Conservation (phyloP, 1,140 invertebrate species). For the Brachionus calyciflorus region DNA sequence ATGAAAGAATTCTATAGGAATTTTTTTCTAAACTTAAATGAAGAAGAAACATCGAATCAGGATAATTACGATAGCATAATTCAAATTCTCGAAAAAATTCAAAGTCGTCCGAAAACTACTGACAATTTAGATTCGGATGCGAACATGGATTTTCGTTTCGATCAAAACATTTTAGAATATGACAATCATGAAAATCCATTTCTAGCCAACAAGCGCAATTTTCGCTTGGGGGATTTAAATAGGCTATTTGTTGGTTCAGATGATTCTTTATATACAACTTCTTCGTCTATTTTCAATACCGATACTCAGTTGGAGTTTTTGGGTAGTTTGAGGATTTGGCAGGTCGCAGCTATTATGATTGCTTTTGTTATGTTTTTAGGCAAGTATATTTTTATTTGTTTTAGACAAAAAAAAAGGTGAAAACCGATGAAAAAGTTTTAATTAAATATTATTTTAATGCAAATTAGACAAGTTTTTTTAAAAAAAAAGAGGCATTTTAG, state of each 20-base stretch:
- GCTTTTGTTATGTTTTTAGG: slow-evolving; percentile 41
- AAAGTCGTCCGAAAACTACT: not conserved
- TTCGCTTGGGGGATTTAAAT: not conserved
- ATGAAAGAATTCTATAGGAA: slow-evolving; percentile 26
- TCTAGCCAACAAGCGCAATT: not conserved
- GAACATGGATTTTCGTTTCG: not conserved
- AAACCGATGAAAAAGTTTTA: too few species aligned
- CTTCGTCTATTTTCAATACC: not conserved
- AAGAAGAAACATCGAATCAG: not conserved
- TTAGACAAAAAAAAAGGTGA: too few species aligned
- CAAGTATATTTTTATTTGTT: too few species aligned
- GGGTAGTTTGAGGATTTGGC: slow-evolving; percentile 21
- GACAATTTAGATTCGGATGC: not conserved
- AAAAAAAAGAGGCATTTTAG: too few species aligned
- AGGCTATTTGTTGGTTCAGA: not conserved
- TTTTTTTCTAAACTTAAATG: slow-evolving; percentile 31
- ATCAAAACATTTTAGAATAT: not conserved
- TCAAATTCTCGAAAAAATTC: not conserved
- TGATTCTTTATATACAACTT: too few species aligned
- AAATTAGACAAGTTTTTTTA: too few species aligned
- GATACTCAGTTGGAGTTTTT: slow-evolving; percentile 35
- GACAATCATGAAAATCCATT: slow-evolving; percentile 14
- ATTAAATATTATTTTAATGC: too few species aligned
- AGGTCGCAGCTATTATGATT: slow-evolving; percentile 15
- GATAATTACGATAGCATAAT: not conserved